A percentile compares a stretch with the other conserved stretches of the same genome.
These are phyloP conservation scores for Saturnia japonica DNA, from an alignment of 2,888 invertebrate genomes.

Conservation along the genomic window DNA sequence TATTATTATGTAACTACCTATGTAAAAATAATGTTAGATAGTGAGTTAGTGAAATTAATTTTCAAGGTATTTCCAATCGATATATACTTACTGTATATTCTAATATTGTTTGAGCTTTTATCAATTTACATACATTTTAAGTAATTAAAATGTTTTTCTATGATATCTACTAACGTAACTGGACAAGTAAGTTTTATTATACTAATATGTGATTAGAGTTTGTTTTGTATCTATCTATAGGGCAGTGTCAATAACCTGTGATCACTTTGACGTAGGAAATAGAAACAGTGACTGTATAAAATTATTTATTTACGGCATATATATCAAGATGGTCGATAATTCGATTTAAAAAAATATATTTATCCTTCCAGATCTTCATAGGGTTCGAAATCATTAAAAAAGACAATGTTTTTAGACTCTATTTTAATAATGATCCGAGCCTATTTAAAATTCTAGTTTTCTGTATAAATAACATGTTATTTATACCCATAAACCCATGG, in stretches of 20 bases:
- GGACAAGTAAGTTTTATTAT: background rate
- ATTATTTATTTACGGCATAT: background rate
- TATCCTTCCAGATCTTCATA: too few species aligned
- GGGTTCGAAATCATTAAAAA: too few species aligned
- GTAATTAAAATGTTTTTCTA: background rate
- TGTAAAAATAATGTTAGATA: background rate
- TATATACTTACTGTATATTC: background rate
- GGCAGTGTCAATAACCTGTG: background rate
- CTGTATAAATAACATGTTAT: too few species aligned
- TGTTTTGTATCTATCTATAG: background rate
- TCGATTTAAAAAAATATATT: too few species aligned
- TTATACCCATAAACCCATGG: too few species aligned
- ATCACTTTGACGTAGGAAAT: background rate
- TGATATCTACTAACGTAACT: background rate
- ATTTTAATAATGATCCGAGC: too few species aligned
- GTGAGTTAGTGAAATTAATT: background rate
- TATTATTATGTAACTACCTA: background rate
- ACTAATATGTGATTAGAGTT: background rate
- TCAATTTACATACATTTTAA: background rate
- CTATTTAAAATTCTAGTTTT: too few species aligned
- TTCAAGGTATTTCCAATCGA: background rate
- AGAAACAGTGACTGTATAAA: background rate
- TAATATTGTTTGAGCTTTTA: background rate
- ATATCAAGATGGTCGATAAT: too few species aligned
- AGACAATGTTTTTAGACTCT: too few species aligned